phyloP scores from a whole-genome alignment of 2,797 vertebrate species.

The Cryptoblepharus egeriae region DNA sequence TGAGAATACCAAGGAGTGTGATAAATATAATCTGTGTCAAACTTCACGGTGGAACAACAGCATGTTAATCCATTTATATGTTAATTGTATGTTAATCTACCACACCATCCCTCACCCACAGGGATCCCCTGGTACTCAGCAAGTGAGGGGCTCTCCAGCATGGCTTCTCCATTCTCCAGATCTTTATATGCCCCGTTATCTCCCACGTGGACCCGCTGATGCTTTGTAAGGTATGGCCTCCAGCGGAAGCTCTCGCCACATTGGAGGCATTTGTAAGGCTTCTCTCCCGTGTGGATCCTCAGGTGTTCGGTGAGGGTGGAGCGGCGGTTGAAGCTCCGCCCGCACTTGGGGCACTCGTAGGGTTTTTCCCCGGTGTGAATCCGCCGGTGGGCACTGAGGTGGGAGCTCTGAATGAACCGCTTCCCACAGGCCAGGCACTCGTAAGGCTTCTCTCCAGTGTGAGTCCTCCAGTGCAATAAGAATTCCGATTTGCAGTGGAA shows the following conservation, averaged over 20 bases:
- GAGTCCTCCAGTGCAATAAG: slow-evolving; percentile 53
- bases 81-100: too few species aligned
- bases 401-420: slow-evolving; percentile 58
- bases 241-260: slow-evolving; percentile 67
- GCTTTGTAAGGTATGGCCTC: slow-evolving; percentile 60
- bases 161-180: slow-evolving; percentile 43
- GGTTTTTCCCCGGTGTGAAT: slow-evolving; percentile 32
- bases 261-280: slow-evolving; percentile 62
- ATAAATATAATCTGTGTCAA: too few species aligned
- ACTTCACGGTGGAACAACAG: too few species aligned
- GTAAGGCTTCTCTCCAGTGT: slow-evolving; percentile 62
- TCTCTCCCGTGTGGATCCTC: slow-evolving; percentile 50
- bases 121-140: slow-evolving; percentile 45
- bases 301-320: slow-evolving; percentile 47
- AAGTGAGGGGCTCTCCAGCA: slow-evolving; percentile 32
- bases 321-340: slow-evolving; percentile 54
- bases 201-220: slow-evolving; percentile 53
- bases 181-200: slow-evolving; percentile 12
- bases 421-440: slow-evolving; percentile 61
- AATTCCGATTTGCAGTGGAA: slow-evolving; percentile 40
- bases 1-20: too few species aligned
- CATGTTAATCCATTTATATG: too few species aligned
- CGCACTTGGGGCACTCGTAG: slow-evolving; percentile 38
- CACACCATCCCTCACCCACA: slow-evolving; percentile 7
- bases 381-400: slow-evolving; percentile 39